phyloP scores from a whole-genome alignment of 2,888 invertebrate genomes.

The Miltochrista miniata region DNA sequence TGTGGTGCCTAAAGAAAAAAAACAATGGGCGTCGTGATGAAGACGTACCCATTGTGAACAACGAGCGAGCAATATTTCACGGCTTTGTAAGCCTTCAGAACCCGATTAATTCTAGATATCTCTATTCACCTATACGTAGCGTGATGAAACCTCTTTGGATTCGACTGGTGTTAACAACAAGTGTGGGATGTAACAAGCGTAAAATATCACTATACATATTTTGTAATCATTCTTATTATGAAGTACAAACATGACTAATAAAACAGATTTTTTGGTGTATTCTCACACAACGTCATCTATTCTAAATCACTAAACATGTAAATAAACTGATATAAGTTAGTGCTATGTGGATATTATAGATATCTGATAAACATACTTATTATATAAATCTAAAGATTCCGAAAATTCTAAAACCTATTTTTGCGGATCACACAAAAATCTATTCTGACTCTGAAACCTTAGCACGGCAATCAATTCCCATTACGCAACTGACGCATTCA shows the following conservation, averaged over 20 bases:
- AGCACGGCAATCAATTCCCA: too few relatives aligned
- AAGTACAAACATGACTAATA: conserved; percentile 17
- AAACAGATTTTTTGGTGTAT: too few relatives aligned
- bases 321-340: too few relatives aligned
- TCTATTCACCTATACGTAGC: conserved; percentile 76
- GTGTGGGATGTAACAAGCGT: conserved; percentile 62
- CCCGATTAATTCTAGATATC: conserved; percentile 83
- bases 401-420: too few relatives aligned
- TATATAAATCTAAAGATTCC: too few relatives aligned
- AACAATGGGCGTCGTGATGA: conserved; percentile 82
- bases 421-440: too few relatives aligned
- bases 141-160: conserved; percentile 80
- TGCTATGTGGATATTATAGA: too few relatives aligned
- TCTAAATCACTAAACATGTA: background rate
- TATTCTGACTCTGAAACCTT: too few relatives aligned
- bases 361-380: too few relatives aligned
- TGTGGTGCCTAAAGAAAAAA: conserved; percentile 75
- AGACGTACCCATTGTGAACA: conserved; percentile 82
- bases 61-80: conserved; percentile 81
- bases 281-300: too few relatives aligned
- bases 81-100: conserved; percentile 78
- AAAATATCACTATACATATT: conserved; percentile 41
- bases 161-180: conserved; percentile 59
- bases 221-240: conserved; percentile 25
- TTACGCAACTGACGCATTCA: too few relatives aligned